Evolutionary conservation across 2,113 vertebrate species (phyloP), one percentile per base, ranked within the genome.

Genomic region (Promerops cafer): DNA sequence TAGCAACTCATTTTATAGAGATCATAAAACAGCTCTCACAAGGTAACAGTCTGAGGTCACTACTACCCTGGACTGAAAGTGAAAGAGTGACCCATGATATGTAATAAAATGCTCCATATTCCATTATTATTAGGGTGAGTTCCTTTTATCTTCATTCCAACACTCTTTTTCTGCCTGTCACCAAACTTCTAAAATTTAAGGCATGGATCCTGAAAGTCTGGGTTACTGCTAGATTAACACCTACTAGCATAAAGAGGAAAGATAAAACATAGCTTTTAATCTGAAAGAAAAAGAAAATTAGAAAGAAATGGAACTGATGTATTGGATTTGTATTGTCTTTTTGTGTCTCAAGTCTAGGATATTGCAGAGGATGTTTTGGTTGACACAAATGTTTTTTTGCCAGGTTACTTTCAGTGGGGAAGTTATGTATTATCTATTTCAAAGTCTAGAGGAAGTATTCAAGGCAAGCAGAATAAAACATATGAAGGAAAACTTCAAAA

Each of bases 71-170:
- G 44, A 50, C n/a, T 66, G 80, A 80, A 92, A 86, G 35, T 7
- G 3, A 28, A 89, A 60, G 26, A 57, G 45, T 64, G 64, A 94
- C 56, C 72, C 85, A 33, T 81, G 22, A 60, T 37, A 37, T 16
- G 49, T 53, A 89, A 84, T 82, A 93, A 96, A 96, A 95, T n/a
- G 60, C 35, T 87, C 22, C 57, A 91, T 81, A 68, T 82, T 87
- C 74, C 12, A n/a, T 75, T 84, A 87, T 83, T 89, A 53, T 22
- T 26, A 60, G 44, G 13, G 10, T 30, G 45, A 92, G 18, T 57
- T 86, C 31, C 35, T 87, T 93, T 86, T 40, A 75, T 81, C 22
- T 68, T 77, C 59, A 64, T 47, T 92, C 13, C 11, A 71, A 64
- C 19, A 13, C 9, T 52, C 11, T 44, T 63, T 64, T 76, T 69